Conservation (phyloP, 2,113 vertebrate genomes). For the Carassius auratus region DNA sequence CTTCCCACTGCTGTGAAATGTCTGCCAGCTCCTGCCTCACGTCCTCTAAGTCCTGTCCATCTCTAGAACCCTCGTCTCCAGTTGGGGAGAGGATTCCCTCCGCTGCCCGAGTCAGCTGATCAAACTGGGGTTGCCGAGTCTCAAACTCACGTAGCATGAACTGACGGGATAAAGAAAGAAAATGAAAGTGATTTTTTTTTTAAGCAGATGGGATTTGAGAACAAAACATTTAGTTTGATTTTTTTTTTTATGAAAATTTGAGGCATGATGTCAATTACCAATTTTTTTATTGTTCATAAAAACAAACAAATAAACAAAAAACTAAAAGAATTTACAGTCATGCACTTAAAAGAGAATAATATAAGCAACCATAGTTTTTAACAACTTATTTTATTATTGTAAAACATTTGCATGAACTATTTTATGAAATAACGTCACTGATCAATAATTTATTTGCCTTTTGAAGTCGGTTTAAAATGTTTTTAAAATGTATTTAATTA, state of each 20-base stretch:
- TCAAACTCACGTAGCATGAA: constrained; percentile 99
- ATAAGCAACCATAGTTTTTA: too few species aligned
- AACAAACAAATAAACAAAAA: too few species aligned
- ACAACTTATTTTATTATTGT: neutral
- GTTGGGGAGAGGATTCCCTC: constrained; percentile 85
- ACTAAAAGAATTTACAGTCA: too few species aligned
- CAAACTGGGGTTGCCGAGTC: constrained; percentile 87
- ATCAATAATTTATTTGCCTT: neutral
- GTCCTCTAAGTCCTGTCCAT: constrained; percentile 79
- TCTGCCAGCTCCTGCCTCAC: constrained; percentile 84
- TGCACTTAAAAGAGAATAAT: too few species aligned
- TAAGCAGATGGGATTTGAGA: neutral
- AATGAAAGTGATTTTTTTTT: neutral
- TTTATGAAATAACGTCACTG: neutral
- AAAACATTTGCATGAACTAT: neutral
- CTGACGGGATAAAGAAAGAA: constrained; percentile 65
- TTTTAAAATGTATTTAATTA: neutral
- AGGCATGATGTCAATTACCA: too few species aligned
- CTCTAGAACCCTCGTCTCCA: constrained; percentile 71
- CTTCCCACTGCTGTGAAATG: constrained; percentile 88
- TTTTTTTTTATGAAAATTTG: too few species aligned
- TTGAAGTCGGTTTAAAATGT: neutral
- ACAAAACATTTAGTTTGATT: neutral
- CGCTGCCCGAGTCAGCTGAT: constrained; percentile 90
- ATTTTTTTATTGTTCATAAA: too few species aligned